phyloP scores from a whole-genome alignment of 2,888 invertebrate genomes.

The Holacanthella duospinosa region DNA sequence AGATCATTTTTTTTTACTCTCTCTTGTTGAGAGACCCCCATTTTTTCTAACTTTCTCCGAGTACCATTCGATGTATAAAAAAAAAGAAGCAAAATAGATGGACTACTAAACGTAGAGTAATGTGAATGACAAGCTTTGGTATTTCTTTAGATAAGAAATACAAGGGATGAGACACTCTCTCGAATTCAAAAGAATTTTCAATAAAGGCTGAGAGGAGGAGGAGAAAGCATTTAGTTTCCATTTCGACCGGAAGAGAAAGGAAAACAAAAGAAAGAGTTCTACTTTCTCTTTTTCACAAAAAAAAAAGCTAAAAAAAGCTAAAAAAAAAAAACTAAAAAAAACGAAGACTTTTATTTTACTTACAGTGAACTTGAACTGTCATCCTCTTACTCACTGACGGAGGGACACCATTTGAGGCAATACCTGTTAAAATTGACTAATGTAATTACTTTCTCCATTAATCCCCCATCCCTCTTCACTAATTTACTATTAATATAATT shows the following conservation, averaged over 20 bases:
- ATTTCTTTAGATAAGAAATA: not conserved
- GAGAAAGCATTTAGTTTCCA: not conserved
- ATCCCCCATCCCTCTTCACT: not conserved
- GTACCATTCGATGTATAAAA: too few species aligned
- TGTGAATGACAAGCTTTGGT: not conserved
- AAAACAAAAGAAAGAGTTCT: not conserved
- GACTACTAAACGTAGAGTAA: not conserved
- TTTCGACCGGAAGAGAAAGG: not conserved
- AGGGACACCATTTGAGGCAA: conserved; percentile 62
- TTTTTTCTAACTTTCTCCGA: not conserved
- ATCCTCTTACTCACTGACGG: conserved; percentile 81
- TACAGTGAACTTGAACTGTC: conserved; percentile 83
- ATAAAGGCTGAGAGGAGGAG: conserved; percentile 3
- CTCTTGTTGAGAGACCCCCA: not conserved
- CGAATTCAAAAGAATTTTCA: conserved; percentile 5
- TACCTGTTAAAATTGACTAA: not conserved
- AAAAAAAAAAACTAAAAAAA: too few species aligned
- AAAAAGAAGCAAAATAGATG: not conserved
- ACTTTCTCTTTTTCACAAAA: not conserved
- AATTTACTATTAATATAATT: not conserved
- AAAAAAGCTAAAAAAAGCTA: too few species aligned
- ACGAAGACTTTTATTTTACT: conserved; percentile 49
- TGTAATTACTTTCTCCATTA: not conserved
- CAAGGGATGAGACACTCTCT: not conserved
- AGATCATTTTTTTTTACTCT: too few species aligned